Evolutionary conservation across 2,113 vertebrate species (phyloP), one percentile per base, ranked within the genome.

Genomic region (Corythaixoides concolor): DNA sequence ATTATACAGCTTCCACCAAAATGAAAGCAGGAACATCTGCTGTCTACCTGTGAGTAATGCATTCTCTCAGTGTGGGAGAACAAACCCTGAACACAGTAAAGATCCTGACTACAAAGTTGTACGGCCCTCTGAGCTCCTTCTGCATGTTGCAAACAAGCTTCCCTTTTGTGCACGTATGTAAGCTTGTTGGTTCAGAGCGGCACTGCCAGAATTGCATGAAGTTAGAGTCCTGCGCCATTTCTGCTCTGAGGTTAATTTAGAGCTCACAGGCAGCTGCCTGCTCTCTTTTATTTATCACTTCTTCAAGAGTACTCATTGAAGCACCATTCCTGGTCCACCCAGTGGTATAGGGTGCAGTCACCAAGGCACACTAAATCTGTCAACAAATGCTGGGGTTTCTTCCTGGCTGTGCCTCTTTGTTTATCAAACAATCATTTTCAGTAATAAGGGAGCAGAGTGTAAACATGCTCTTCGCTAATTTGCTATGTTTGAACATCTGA

Each of bases 401-500:
- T 96, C 88, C 91, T 70, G 88, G 72, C 52, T 91, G 85, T 0
- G 3, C 56, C 60, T 94, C 88, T 95, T 96, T 97, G 94, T 97
- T 97, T 97, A 96, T 96, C 93, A 97, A 97, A 97, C 95, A 98
- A 97, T 93, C 43, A 93, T 96, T 96, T 96, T 68, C 85, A 60
- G 74, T 88, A 97, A 96, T 96, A 96, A 97, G 74, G 70, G 68
- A 96, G 52, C 53, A 77, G 89, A 80, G 63, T 80, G 62, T 95
- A 98, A 98, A 98, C 96, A 97, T 50, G 45, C 20, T 97, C 58
- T 90, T 93, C 97, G 94, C 89, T 97, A 97, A 97, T 97, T 97
- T 98, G 77, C 91, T 80, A 6, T 97, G 84, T 97, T 96, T 93
- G 91, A 92, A 83, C 93, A 96, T 96, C 88, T 96, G 81, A 96